Evolutionary conservation across 2,113 vertebrate genomes (phyloP).

Genomic region (Ameiurus melas): DNA sequence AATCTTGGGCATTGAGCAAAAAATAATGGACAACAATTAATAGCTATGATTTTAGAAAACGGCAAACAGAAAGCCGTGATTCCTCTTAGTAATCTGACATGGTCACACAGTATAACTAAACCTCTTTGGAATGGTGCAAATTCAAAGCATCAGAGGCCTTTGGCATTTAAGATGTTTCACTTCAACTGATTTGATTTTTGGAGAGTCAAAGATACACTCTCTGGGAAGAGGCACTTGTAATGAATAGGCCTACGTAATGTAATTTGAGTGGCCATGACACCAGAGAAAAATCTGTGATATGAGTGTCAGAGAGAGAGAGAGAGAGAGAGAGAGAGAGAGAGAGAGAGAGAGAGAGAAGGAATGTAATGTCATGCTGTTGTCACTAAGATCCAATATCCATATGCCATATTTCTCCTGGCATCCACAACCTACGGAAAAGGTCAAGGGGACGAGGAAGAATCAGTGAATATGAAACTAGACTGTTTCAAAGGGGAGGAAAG

Average conservation of each 20-base stretch:
- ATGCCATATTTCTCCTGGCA: conserved; percentile 7
- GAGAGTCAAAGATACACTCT: background rate
- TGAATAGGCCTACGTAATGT: background rate
- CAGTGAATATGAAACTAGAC: conserved; percentile 2
- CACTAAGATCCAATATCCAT: conserved; percentile 26
- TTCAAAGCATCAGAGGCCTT: background rate
- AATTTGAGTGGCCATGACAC: background rate
- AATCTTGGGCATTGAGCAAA: background rate
- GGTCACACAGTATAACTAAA: conserved; percentile 31
- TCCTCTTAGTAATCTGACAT: conserved; percentile 10
- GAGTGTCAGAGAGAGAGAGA: conserved; percentile 25
- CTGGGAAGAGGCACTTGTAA: conserved; percentile 13
- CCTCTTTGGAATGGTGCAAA: background rate
- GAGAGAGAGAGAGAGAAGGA: conserved; percentile 31
- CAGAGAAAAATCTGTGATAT: conserved; percentile 4
- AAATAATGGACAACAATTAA: background rate
- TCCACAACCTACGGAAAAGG: conserved; percentile 1
- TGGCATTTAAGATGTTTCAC: background rate
- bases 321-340: conserved; percentile 15
- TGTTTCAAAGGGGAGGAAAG: background rate
- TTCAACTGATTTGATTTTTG: conserved; percentile 18
- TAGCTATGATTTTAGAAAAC: background rate
- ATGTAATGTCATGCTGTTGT: conserved; percentile 4
- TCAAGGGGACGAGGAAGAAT: conserved; percentile 3
- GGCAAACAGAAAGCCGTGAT: background rate